Base-by-base conservation (phyloP, 2,113 vertebrate species). In the Recurvirostra avosetta region DNA sequence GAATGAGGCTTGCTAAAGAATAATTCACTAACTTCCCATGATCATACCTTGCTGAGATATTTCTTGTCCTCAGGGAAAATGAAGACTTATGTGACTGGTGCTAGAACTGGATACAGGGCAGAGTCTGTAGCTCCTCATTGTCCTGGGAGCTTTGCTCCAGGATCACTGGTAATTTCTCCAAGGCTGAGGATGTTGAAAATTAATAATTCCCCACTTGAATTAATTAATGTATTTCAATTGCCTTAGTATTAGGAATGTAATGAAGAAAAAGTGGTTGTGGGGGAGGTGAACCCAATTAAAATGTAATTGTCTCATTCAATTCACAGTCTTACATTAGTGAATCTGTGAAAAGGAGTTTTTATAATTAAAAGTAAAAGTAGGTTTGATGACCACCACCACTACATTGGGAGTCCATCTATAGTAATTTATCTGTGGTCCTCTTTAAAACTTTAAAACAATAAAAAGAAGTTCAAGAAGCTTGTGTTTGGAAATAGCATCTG, bases 131-230 rank as follows among this genome's bases (percentile, higher is more conserved):
- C 47, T 83, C 53, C 18, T 83, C 17, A 17, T 86, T 56, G 89
- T 93, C 83, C 67, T 88, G 50, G 11, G 75, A 93, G 88, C 59
- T 94, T 92, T 90, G n/a, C 76, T 89, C 47, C 61, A 85, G 53
- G 25, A 76, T 32, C 49, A 55, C 50, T 91, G 74, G 73, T 89
- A 87, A 95, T 95, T 96, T 94, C 70, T 94, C 43, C 1, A 7
- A 94, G 53, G 91, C 50, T 90, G 84, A 61, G 86, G 76, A 89
- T 78, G 50, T 76, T 88, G 66, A 76, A 97, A 96, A 95, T 97
- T 95, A 91, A 94, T 95, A 89, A 95, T 86, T 91, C 71, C 91
- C 74, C n/a, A 20, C 79, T 97, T 95, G 45, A 97, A 95, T 97
- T 95, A 97, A 95, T 96, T 92, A 90, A 96, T 59, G 52, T 45